phyloP scores from a whole-genome alignment of 2,888 invertebrate genomes.

The Sarcophaga variegata region DNA sequence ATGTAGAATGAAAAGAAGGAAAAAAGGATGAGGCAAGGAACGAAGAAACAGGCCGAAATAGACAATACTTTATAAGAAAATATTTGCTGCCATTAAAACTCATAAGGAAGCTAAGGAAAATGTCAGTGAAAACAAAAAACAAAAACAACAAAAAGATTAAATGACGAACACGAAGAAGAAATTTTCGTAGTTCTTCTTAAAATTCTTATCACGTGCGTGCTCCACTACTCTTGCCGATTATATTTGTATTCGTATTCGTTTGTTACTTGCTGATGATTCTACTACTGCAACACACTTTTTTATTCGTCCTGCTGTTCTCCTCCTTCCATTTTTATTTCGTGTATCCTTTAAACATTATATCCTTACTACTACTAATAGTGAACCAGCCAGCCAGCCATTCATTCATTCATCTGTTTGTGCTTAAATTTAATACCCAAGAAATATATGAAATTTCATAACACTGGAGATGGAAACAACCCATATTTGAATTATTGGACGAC shows the following conservation, averaged over 20 bases:
- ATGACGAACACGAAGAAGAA: constrained; percentile 22
- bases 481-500: constrained; percentile 51
- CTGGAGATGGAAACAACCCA: constrained; percentile 27
- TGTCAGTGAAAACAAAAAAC: constrained; percentile 21
- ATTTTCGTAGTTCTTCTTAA: constrained; percentile 53
- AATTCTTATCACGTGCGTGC: constrained; percentile 68
- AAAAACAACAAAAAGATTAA: constrained; percentile 12
- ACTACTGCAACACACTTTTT: constrained; percentile 44
- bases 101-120: constrained; percentile 55
- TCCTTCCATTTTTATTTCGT: constrained; percentile 35
- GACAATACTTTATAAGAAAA: constrained; percentile 69
- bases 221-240: constrained; percentile 55
- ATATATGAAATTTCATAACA: constrained; percentile 50
- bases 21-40: constrained; percentile 7
- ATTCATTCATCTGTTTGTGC: constrained; percentile 62
- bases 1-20: constrained; percentile 8
- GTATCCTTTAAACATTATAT: constrained; percentile 64
- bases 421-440: constrained; percentile 66
- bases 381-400: constrained; percentile 4
- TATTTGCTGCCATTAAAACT: constrained; percentile 64
- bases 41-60: constrained; percentile 51
- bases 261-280: constrained; percentile 17
- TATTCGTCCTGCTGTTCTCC: constrained; percentile 37
- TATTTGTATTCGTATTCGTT: constrained; percentile 15
- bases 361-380: constrained; percentile 53